Conservation (phyloP, 2,888 invertebrate species). For the Pycnomerus fuliginosus region DNA sequence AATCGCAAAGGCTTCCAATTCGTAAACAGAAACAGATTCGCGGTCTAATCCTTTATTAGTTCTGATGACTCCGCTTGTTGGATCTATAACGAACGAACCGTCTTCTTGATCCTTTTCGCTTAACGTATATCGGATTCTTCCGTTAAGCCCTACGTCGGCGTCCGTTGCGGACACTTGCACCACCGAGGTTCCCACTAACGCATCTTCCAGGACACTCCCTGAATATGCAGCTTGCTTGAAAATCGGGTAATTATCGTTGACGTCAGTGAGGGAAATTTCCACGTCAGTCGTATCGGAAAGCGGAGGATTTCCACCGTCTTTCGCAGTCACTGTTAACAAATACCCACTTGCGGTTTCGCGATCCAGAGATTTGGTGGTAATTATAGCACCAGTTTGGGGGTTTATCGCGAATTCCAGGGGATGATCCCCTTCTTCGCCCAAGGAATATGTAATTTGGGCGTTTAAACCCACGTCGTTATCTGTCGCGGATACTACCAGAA, state of each 20-base stretch:
- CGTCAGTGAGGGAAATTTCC: conserved; percentile 92
- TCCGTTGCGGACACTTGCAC: conserved; percentile 80
- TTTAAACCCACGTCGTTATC: conserved; percentile 96
- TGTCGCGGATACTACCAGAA: conserved; percentile 86
- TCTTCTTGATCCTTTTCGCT: conserved; percentile 75
- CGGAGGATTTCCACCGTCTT: conserved; percentile 89
- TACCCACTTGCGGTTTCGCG: conserved; percentile 81
- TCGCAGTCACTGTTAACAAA: conserved; percentile 86
- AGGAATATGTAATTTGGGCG: conserved; percentile 81
- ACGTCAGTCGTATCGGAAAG: conserved; percentile 93
- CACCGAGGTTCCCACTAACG: conserved; percentile 78
- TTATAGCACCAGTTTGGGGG: conserved; percentile 89
- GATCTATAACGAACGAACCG: conserved; percentile 89
- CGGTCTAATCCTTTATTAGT: conserved; percentile 89
- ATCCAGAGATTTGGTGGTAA: conserved; percentile 82
- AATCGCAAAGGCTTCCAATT: conserved; percentile 81
- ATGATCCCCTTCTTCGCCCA: conserved; percentile 69
- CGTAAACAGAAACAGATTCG: conserved; percentile 84
- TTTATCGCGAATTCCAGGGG: conserved; percentile 81
- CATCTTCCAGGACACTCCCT: conserved; percentile 84
- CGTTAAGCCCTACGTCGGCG: conserved; percentile 84
- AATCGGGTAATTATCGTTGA: conserved; percentile 91
- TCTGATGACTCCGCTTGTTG: conserved; percentile 87
- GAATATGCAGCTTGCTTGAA: conserved; percentile 83
- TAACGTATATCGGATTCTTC: conserved; percentile 78